Base-by-base conservation (phyloP, 2,888 invertebrate species). In the Drosophila formosana region DNA sequence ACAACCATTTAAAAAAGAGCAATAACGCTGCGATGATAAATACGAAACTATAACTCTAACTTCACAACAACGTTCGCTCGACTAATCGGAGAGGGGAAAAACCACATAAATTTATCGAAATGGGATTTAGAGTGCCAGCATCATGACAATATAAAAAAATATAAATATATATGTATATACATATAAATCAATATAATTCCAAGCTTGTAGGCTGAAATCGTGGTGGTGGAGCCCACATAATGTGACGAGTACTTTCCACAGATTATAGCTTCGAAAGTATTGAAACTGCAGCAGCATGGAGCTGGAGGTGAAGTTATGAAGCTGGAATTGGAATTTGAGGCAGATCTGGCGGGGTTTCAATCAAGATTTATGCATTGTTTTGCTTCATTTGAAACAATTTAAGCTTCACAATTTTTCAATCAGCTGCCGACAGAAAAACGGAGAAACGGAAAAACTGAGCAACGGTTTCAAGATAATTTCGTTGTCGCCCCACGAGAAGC, bases 381-480 rank as follows among this genome's bases (percentile, higher is more conserved):
- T 68, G 41, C 69, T 64, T 63, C 72, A 71, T 79, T 85, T 68
- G 64, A 85, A 85, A 73, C 70, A 85, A 76, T 86, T 82, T 73
- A 76, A 65, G 67, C 82, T 61, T 61, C 63, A 82, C 83, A 82
- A 69, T 80, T 82, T 47, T 80, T 86, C 86, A 81, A 86, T 81
- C 86, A 85, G 71, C 69, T 43, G 56, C 49, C 30, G 76, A 49
- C 39, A 63, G 49, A 58, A 52, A 47, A 56, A 64, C 18, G 18
- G 18, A 75, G 34, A 39, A 63, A 63, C 34, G 46, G 56, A 63
- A 63, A 56, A 63, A 56, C 39, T 45, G 41, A 65, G 66, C 71
- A 71, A 76, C 77, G 57, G 53, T 74, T 25, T 37, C 49, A 60
- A 71, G 61, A 74, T 73, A 75, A 64, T 70, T 69, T 70, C 41